Conservation (phyloP, 2,113 vertebrate genomes). For the Eptatretus burgeri region DNA sequence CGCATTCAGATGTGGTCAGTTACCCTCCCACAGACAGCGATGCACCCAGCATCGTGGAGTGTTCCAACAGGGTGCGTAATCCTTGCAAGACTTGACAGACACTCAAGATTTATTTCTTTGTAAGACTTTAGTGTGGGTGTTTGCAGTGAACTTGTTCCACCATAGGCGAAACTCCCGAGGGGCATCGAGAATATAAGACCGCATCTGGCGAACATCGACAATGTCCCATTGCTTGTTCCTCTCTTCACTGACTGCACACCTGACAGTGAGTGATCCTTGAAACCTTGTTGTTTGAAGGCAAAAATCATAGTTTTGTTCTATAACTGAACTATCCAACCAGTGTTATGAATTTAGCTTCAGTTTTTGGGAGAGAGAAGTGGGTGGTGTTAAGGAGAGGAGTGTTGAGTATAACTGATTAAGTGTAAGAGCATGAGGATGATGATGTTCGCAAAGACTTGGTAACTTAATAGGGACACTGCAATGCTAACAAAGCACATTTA, state of each 20-base stretch:
- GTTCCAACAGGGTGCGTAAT: constrained; percentile 50
- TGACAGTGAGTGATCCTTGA: constrained; percentile 36
- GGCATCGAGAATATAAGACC: constrained; percentile 93
- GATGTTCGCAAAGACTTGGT: too few species aligned
- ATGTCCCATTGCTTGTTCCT: constrained; percentile 78
- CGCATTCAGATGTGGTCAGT: constrained; percentile 61
- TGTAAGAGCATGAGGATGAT: too few species aligned
- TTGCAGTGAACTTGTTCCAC: not conserved
- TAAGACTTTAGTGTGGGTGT: not conserved
- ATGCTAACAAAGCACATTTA: too few species aligned
- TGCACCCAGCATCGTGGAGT: constrained; percentile 87
- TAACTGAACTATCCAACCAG: too few species aligned
- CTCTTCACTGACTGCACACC: constrained; percentile 94
- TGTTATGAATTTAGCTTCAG: too few species aligned
- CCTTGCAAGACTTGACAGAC: not conserved
- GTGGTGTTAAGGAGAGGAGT: too few species aligned
- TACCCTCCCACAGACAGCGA: constrained; percentile 94
- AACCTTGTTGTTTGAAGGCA: too few species aligned
- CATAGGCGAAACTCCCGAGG: constrained; percentile 73
- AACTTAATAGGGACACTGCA: too few species aligned
- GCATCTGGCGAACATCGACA: constrained; percentile 90
- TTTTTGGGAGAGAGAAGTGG: too few species aligned
- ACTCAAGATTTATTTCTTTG: not conserved
- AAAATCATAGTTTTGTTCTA: too few species aligned
- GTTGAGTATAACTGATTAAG: too few species aligned